phyloP scores from a whole-genome alignment of 2,797 vertebrate species.

The Carduelis carduelis region DNA sequence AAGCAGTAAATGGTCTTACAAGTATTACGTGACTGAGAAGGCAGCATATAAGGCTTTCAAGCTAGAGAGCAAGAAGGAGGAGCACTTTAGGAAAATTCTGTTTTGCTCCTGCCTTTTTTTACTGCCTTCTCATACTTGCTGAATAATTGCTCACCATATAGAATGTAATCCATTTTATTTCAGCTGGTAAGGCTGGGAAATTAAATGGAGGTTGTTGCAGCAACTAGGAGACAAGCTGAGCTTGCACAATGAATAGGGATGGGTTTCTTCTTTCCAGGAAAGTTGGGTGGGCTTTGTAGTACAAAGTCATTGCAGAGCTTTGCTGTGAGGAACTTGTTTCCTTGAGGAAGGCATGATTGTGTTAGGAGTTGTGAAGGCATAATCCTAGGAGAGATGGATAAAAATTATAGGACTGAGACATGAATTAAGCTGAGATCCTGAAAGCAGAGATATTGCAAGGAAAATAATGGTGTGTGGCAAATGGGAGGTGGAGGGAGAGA shows the following conservation, averaged over 20 bases:
- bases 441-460: not conserved
- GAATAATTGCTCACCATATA: not conserved
- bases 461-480: not conserved
- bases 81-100: not conserved
- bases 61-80: not conserved
- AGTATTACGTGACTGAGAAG: not conserved
- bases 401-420: not conserved
- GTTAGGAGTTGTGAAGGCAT: not conserved
- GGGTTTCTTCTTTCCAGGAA: not conserved
- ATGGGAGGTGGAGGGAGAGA: not conserved
- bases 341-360: not conserved
- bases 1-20: not conserved
- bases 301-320: not conserved
- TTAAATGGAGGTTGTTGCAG: not conserved
- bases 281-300: accelerated
- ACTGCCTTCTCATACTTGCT: not conserved
- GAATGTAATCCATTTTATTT: not conserved
- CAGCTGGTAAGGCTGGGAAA: not conserved
- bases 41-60: not conserved
- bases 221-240: not conserved
- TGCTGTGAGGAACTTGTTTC: not conserved
- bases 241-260: not conserved
- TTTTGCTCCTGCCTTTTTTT: not conserved
- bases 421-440: not conserved
- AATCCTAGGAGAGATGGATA: not conserved